Percentiles rank a stretch among this genome's conserved stretches.
Conservation (phyloP, 2,888 invertebrate genomes). For the Eledona agricola region DNA sequence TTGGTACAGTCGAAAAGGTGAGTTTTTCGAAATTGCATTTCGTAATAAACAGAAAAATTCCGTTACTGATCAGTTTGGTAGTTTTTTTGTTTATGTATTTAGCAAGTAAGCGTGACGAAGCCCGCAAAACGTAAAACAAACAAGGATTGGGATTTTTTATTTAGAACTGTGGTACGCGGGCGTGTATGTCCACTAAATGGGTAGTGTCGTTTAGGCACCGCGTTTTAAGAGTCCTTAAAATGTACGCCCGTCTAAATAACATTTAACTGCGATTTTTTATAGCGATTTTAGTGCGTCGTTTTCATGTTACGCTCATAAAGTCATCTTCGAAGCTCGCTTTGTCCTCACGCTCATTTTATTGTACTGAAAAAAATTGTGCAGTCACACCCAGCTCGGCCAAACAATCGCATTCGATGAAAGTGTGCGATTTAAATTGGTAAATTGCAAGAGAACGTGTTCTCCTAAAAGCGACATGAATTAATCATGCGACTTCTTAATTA, state of each 20-base stretch:
- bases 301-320: too few species aligned
- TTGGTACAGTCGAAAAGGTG: slow-evolving; percentile 18
- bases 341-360: neutral
- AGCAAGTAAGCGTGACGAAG: slow-evolving; percentile 3
- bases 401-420: slow-evolving; percentile 23
- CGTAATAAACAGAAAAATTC: neutral
- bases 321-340: neutral
- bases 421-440: slow-evolving; percentile 24
- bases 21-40: slow-evolving; percentile 4
- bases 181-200: too few species aligned
- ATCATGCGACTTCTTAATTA: slow-evolving; percentile 17
- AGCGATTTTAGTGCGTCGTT: neutral
- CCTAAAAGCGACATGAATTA: slow-evolving; percentile 25
- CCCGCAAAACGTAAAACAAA: neutral
- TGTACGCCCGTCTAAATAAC: neutral
- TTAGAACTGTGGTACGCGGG: too few species aligned
- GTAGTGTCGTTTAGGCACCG: too few species aligned
- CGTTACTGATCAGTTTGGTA: neutral
- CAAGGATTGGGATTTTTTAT: neutral
- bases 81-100: slow-evolving; percentile 1
- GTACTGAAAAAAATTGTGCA: slow-evolving; percentile 6
- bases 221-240: too few species aligned
- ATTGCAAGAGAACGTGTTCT: slow-evolving; percentile 22
- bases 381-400: slow-evolving; percentile 7
- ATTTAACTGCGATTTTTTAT: slow-evolving; percentile 4